Evolutionary conservation across 2,888 invertebrate genomes (phyloP), one percentile per base, ranked within the genome.

Genomic region (Zhuqinia jingwanae): DNA sequence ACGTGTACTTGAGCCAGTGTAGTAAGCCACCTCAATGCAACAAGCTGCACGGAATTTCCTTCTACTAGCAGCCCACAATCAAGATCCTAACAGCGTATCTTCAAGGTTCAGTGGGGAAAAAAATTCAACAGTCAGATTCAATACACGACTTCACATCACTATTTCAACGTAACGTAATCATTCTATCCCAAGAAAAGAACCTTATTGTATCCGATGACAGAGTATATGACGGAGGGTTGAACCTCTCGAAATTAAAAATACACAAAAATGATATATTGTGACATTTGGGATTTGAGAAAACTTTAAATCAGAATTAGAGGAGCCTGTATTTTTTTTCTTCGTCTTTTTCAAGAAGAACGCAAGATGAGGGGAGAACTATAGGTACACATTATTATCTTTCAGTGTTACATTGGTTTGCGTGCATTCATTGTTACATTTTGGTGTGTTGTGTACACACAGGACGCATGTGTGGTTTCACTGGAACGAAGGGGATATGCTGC

Each of bases 241-340:
- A 88, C 89, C 88, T 84, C 87, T 80, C 60, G 88, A 89, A 87
- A 88, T 87, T 87, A 88, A 87, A 89, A 89, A 88, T 88, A 88
- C 89, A 89, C 88, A 89, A 79, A 89, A 82, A 87, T 89, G 88
- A 89, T 85, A 81, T 88, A 89, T 89, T 83, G 83, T 82, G 88
- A 89, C 89, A 85, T 77, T 87, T 88, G 84, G 83, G 85, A 85
- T 89, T 89, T 80, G 75, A 70, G 65, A 73, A 75, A 87, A 87
- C 87, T 85, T 56, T 89, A 89, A 89, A 89, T 89, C 88, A 89
- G 88, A 85, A 84, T 56, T 79, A 87, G 60, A 42, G 58, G 65
- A 76, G 30, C 25, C 20, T 22, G 6, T 20, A 76, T 82, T 80
- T 73, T 15, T 58, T 30, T n/a, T n/a, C n/a, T n/a, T n/a, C n/a